These are phyloP conservation scores for Suillia variegata DNA, from an alignment of 2,888 invertebrate genomes.

Conservation along the genomic window DNA sequence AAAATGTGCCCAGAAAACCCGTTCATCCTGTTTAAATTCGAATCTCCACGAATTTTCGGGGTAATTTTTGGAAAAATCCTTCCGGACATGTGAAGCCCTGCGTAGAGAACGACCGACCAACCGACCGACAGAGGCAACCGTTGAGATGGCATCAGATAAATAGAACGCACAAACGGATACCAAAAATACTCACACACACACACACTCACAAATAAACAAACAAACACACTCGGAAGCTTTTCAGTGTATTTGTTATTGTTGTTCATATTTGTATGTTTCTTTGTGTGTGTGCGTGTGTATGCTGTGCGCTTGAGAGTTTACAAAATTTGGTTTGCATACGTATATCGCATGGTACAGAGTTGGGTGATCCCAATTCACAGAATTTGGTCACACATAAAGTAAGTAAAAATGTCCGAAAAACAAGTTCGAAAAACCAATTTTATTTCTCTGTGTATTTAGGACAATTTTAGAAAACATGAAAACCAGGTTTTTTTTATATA, in stretches of 20 bases:
- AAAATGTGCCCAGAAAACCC: not conserved
- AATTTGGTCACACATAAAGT: too few relatives aligned
- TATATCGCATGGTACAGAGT: not conserved
- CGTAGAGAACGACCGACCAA: not conserved
- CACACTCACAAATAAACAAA: not conserved
- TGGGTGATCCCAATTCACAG: not conserved
- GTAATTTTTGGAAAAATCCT: not conserved
- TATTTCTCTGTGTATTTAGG: too few relatives aligned
- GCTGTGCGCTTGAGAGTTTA: not conserved
- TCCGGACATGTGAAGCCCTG: slow-evolving; percentile 2
- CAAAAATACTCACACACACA: not conserved
- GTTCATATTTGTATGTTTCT: not conserved
- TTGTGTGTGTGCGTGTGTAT: not conserved
- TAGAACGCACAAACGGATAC: not conserved
- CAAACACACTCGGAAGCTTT: not conserved
- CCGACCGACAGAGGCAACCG: not conserved
- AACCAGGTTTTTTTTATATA: too few relatives aligned
- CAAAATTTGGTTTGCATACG: slow-evolving; percentile 1
- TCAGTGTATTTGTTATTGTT: not conserved
- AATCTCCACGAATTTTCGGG: not conserved
- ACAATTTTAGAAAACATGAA: too few relatives aligned
- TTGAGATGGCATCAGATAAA: not conserved
- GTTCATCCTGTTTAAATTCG: too few relatives aligned
- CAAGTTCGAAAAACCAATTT: too few relatives aligned
- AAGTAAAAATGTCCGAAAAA: too few relatives aligned